Conservation (phyloP, 2,888 invertebrate genomes). For the Papilio demoleus region DNA sequence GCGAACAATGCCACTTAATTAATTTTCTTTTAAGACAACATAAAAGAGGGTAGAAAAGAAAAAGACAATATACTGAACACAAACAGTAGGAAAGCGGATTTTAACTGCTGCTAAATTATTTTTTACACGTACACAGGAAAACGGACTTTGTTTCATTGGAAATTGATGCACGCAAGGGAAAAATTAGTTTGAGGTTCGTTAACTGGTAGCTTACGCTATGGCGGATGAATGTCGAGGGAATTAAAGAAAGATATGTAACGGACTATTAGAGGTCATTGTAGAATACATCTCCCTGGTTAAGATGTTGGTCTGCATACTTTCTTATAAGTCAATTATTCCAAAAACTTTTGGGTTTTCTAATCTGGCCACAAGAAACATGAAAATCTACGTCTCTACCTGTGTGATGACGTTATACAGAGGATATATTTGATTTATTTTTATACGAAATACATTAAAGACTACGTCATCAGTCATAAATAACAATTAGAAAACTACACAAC, state of each 20-base stretch:
- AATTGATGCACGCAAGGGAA: constrained; percentile 38
- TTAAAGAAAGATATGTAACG: constrained; percentile 49
- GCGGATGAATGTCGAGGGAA: constrained; percentile 56
- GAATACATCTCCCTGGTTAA: no score
- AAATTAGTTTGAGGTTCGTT: constrained; percentile 42
- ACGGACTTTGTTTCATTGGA: constrained; percentile 41
- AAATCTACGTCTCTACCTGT: no score
- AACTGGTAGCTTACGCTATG: constrained; percentile 45
- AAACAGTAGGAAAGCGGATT: constrained; percentile 66
- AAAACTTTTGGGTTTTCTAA: no score
- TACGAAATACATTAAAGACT: no score
- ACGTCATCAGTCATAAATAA: no score
- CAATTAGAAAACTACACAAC: no score
- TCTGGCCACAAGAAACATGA: no score
- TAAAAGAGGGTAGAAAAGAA: constrained; percentile 62
- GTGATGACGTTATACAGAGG: no score
- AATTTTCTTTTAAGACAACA: constrained; percentile 73
- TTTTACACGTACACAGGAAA: constrained; percentile 46
- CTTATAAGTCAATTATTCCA: no score
- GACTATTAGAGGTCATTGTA: constrained; percentile 13
- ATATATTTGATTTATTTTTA: no score
- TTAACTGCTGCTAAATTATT: constrained; percentile 60
- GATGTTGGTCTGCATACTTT: no score
- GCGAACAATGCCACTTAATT: constrained; percentile 73
- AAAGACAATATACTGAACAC: constrained; percentile 60